Base-by-base conservation (phyloP, 2,888 invertebrate species). In the Plusia festucae region DNA sequence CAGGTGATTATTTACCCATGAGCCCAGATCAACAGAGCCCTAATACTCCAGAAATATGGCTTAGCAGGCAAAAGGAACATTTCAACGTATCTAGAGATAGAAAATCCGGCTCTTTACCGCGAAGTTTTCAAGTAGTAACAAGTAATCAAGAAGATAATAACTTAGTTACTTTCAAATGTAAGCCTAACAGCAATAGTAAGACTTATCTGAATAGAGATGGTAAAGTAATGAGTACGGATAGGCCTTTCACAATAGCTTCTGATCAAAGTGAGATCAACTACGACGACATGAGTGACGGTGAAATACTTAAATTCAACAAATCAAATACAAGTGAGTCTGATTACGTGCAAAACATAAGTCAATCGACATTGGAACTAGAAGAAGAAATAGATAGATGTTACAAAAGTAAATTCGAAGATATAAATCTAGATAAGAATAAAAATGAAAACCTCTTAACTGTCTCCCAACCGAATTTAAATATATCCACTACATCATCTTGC, bases 91-190 rank as follows among this genome's bases (percentile, higher is more conserved):
- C 96, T 0, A 95, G 96, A 60, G 95, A 95, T 60, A 96, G 96
- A 84, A 98, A 98, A 87, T 97, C 97, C 15, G 98, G 97, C 22
- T 97, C 97, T 0, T 88, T 98, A 61, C 97, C 98, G 0, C 95
- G 98, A 79, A 97, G 97, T 82, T 98, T 98, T 81, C 97, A 97
- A 90, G 95, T 96, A 30, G 92, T 95, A 52, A 95, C 96, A 2
- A 95, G 95, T 78, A 95, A 94, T 60, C 95, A 93, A 76, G 95
- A 95, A 46, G 95, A 95, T 27, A 90, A 82, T 55, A 91, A 90
- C 70, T 85, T 90, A 62, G 92, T 85, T 56, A 88, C 91, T 16
- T 91, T 92, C 85, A 93, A 93, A 91, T 92, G 88, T 86, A 92
- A 93, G 87, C 91, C 93, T 68, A 91, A 91, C 83, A 85, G 90